Percentiles rank a stretch among this genome's conserved stretches.
Evolutionary conservation across 37 sponge, comb jelly and placozoan genomes (phyloP).

Genomic region (Amphimedon queenslandica): DNA sequence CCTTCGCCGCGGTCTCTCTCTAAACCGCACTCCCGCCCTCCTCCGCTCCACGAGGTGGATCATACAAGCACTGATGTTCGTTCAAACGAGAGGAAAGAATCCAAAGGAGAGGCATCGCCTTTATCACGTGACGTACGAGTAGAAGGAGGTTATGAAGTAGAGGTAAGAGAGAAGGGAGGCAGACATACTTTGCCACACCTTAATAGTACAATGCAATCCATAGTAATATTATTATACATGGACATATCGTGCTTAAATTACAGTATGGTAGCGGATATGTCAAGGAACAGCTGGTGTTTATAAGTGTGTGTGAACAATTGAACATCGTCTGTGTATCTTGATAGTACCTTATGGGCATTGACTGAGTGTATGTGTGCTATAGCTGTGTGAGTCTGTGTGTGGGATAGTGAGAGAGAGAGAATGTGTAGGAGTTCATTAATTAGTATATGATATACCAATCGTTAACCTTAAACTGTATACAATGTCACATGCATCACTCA

Average conservation of each 20-base stretch:
- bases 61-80: too few species aligned
- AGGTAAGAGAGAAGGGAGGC: constrained; percentile 30
- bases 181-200: not conserved
- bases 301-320: too few species aligned
- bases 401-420: not conserved
- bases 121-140: not conserved
- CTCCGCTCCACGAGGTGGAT: not conserved
- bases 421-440: not conserved
- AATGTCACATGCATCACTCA: not conserved
- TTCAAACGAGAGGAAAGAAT: constrained; percentile 9
- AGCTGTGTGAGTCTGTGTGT: too few species aligned
- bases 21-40: not conserved
- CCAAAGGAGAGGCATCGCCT: not conserved
- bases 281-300: too few species aligned
- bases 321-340: too few species aligned
- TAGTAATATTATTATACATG: too few species aligned
- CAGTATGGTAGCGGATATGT: too few species aligned
- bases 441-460: not conserved
- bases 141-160: constrained; percentile 62
- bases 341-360: too few species aligned
- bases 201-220: too few species aligned
- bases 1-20: not conserved
- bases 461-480: too few species aligned
- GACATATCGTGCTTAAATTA: not conserved
- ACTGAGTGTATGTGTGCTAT: too few species aligned